Conservation (phyloP, 2,113 vertebrate genomes). For the Raja brachyura region DNA sequence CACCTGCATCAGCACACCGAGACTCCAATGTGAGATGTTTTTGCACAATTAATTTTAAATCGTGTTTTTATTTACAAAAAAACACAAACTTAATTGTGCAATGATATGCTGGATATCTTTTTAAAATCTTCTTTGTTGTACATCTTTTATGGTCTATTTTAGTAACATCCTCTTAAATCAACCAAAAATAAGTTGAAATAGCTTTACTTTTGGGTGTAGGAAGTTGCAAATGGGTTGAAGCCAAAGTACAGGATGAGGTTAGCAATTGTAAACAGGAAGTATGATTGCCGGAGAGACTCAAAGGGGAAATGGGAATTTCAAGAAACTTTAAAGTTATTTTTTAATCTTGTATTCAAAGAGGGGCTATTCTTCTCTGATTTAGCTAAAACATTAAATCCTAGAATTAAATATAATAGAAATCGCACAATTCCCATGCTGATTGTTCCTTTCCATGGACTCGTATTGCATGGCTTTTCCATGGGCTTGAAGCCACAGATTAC, state of each 20-base stretch:
- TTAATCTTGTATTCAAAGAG: neutral
- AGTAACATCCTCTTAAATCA: neutral
- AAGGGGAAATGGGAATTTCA: conserved; percentile 6
- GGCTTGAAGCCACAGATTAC: neutral
- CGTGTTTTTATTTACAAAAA: neutral
- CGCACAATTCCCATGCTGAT: neutral
- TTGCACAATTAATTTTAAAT: neutral
- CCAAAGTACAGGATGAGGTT: conserved; percentile 15
- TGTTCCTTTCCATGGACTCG: neutral
- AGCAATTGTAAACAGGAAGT: conserved; percentile 22
- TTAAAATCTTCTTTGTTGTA: neutral
- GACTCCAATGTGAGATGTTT: neutral
- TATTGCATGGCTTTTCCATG: neutral
- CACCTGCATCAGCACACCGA: neutral
- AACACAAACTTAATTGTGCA: neutral
- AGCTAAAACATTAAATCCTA: neutral
- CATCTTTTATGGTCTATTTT: neutral
- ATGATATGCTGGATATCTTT: neutral
- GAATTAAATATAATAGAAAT: neutral
- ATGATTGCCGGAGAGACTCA: neutral
- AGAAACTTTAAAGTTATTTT: conserved; percentile 17
- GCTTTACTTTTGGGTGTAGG: neutral
- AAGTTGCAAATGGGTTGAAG: conserved; percentile 7
- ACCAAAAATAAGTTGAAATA: conserved; percentile 11
- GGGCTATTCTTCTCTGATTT: neutral